Conservation (phyloP, 2,888 invertebrate genomes). For the Ochropacha duplaris region DNA sequence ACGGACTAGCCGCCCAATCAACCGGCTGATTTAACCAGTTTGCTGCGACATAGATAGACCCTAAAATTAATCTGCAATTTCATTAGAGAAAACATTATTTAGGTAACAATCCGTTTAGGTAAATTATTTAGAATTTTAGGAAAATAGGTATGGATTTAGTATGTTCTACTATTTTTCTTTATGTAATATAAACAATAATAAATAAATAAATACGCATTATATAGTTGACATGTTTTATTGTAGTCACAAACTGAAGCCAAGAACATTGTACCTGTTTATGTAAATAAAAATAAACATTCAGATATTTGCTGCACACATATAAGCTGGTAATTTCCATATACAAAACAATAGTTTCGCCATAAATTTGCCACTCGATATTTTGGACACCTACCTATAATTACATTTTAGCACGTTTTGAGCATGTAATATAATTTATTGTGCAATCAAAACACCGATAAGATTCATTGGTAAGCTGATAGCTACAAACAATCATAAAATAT, state of each 20-base stretch:
- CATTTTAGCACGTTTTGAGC: conserved; percentile 6
- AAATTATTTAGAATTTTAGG: no score
- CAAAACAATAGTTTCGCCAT: conserved; percentile 4
- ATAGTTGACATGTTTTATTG: conserved; percentile 5
- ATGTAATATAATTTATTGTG: conserved; percentile 2
- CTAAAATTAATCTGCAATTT: no score
- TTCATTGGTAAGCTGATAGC: neutral
- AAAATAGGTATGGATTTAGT: neutral
- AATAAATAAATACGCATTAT: neutral
- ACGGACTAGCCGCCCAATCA: no score
- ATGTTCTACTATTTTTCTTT: neutral
- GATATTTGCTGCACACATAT: neutral
- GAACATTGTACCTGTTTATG: conserved; percentile 2
- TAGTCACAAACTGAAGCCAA: conserved; percentile 4
- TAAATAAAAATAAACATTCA: conserved; percentile 1
- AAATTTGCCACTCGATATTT: neutral
- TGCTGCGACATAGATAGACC: no score
- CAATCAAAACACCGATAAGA: neutral
- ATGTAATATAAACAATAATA: neutral
- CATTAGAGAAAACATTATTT: no score
- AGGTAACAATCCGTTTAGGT: no score
- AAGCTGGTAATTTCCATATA: neutral
- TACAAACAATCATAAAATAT: neutral
- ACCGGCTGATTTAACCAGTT: no score
- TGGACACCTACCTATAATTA: neutral